phyloP scores from a whole-genome alignment of 1,140 invertebrate species.

The Myzus persicae region DNA sequence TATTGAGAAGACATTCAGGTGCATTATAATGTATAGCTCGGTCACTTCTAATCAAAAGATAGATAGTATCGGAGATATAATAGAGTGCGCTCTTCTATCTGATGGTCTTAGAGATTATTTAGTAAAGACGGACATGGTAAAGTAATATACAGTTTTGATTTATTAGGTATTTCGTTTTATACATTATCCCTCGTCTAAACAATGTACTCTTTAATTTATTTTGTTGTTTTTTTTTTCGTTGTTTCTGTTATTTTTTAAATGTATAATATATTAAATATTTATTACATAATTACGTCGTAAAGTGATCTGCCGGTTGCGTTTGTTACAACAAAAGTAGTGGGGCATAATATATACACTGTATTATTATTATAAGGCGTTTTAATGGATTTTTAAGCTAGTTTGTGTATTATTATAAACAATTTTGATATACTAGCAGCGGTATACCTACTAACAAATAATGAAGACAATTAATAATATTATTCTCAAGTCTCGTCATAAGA shows the following conservation, averaged over 20 bases:
- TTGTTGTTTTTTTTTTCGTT: neutral
- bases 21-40: neutral
- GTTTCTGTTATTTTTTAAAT: neutral
- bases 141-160: neutral
- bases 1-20: neutral
- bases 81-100: neutral
- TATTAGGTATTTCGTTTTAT: neutral
- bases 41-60: neutral
- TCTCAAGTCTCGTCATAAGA: neutral
- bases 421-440: neutral
- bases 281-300: too few relatives aligned
- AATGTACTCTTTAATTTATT: neutral
- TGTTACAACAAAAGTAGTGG: neutral
- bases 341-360: too few relatives aligned
- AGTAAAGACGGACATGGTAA: neutral
- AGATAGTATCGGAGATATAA: neutral
- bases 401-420: neutral
- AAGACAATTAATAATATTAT: neutral
- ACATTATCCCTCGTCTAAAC: neutral
- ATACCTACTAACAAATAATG: neutral
- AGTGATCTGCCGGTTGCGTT: too few relatives aligned
- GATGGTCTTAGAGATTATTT: neutral
- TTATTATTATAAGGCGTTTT: neutral
- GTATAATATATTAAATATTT: neutral
- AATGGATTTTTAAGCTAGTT: slow-evolving; percentile 20